These are phyloP conservation scores for Dromococcyx pavoninus DNA, from an alignment of 2,797 vertebrate species.

Conservation along the genomic window DNA sequence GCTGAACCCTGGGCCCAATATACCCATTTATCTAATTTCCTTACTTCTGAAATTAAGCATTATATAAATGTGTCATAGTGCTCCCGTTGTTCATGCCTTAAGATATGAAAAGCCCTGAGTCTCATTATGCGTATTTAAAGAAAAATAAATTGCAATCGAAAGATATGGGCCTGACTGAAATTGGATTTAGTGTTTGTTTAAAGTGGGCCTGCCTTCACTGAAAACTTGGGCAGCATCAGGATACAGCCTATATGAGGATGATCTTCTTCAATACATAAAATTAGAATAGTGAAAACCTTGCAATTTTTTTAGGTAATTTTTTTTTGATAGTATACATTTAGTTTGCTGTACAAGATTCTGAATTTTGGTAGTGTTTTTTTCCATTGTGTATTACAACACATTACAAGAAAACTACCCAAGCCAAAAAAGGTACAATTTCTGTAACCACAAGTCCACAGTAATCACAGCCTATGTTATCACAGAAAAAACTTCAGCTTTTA, in stretches of 20 bases:
- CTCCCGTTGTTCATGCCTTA: conserved; percentile 52
- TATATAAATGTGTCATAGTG: conserved; percentile 63
- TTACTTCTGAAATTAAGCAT: conserved; percentile 67
- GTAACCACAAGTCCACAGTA: background rate
- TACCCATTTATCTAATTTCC: conserved; percentile 61
- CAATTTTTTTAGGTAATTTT: background rate
- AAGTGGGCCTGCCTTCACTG: background rate
- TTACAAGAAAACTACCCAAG: background rate
- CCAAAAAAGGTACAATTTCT: background rate
- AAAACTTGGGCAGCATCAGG: background rate
- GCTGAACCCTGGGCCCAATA: conserved; percentile 44
- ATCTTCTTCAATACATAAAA: background rate
- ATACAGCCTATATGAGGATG: background rate
- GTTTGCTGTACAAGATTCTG: background rate
- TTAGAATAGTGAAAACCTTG: background rate
- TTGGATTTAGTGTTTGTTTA: conserved; percentile 23
- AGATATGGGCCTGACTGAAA: background rate
- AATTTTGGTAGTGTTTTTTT: background rate
- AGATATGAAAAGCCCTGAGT: conserved; percentile 52
- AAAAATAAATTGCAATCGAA: conserved; percentile 47
- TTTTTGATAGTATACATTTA: background rate
- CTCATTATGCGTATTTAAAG: conserved; percentile 34
- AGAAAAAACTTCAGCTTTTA: background rate
- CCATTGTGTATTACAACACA: background rate
- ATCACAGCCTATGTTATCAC: background rate